Evolutionary conservation across 2,113 vertebrate species (phyloP).

Genomic region (Pagrus major): DNA sequence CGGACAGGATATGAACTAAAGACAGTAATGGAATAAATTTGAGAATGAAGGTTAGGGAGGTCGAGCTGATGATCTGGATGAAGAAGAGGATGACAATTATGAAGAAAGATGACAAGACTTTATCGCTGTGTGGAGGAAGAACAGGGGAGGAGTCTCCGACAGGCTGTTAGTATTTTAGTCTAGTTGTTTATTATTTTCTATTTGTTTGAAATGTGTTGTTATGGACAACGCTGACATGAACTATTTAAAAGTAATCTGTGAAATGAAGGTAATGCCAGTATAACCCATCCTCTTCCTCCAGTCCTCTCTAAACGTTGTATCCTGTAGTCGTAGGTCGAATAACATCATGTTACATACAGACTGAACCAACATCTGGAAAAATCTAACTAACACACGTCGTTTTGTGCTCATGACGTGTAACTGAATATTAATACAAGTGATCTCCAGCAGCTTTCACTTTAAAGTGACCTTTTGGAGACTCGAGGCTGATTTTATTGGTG

Average conservation of each 20-base stretch:
- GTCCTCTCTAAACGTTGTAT: constrained; percentile 11
- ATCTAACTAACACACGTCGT: background rate
- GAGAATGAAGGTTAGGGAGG: background rate
- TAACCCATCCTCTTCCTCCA: constrained; percentile 33
- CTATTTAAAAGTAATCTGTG: constrained; percentile 84
- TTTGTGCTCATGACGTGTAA: background rate
- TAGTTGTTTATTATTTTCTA: constrained; percentile 58
- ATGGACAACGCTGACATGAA: constrained; percentile 66
- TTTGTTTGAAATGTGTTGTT: constrained; percentile 62
- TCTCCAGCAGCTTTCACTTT: constrained; percentile 11
- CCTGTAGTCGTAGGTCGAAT: background rate
- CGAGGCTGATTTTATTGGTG: background rate
- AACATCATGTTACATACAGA: background rate
- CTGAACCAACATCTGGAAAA: background rate
- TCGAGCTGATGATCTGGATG: background rate
- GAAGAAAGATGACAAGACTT: constrained; percentile 47
- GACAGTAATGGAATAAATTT: background rate
- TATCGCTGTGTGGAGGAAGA: constrained; percentile 25
- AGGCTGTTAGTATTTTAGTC: constrained; percentile 67
- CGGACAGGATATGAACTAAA: constrained; percentile 14
- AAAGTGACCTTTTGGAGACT: background rate
- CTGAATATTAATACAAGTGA: background rate
- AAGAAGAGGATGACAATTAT: constrained; percentile 36
- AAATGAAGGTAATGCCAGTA: constrained; percentile 76
- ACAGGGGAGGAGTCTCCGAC: constrained; percentile 47